These are phyloP conservation scores for Calameuta filiformis DNA, from an alignment of 2,888 invertebrate genomes.

Conservation along the genomic window DNA sequence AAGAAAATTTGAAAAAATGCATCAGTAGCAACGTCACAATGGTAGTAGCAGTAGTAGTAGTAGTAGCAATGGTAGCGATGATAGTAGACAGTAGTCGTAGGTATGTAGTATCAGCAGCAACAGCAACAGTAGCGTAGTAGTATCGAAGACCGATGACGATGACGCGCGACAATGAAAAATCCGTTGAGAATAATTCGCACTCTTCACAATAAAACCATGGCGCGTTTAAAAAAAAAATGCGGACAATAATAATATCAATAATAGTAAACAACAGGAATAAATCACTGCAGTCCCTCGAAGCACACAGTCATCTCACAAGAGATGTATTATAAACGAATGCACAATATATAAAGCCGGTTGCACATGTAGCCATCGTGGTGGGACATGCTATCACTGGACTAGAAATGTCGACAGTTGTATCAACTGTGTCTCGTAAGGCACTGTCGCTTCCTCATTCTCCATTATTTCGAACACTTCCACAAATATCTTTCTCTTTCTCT, in stretches of 20 bases:
- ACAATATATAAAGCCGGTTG: not conserved
- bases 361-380: not conserved
- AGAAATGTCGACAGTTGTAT: not conserved
- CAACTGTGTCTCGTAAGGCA: not conserved
- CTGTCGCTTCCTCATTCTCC: not conserved
- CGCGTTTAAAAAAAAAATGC: not conserved
- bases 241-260: not conserved
- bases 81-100: not conserved
- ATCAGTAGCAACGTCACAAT: not conserved
- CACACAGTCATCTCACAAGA: not conserved
- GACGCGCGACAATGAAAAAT: constrained; percentile 1
- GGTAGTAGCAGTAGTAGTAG: not conserved
- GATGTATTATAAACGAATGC: not conserved
- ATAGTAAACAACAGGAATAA: not conserved
- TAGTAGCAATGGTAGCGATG: not conserved
- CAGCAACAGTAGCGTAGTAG: not conserved
- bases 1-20: not conserved
- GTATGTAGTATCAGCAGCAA: not conserved
- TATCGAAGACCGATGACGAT: not conserved
- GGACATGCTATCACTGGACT: not conserved
- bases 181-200: not conserved
- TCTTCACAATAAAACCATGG: constrained; percentile 7
- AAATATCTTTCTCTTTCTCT: not conserved
- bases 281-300: constrained; percentile 3
- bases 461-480: not conserved